phyloP scores from a whole-genome alignment of 1,140 invertebrate species.

The Bombus balteatus region DNA sequence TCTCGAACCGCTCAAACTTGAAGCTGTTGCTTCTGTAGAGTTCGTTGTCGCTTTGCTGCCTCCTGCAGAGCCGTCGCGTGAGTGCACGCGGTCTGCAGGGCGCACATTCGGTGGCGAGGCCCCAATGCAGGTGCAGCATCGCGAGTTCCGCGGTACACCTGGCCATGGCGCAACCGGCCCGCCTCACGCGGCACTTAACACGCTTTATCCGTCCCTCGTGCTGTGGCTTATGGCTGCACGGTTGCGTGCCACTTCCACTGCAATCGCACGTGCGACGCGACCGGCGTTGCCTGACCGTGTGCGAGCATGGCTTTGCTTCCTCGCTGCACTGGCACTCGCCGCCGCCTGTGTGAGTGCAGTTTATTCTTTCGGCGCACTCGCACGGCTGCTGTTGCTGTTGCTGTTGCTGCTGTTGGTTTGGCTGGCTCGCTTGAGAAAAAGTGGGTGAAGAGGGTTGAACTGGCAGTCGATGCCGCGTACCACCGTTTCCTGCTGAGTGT shows the following conservation, averaged over 20 bases:
- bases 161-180: slow-evolving; percentile 79
- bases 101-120: slow-evolving; percentile 78
- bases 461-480: slow-evolving; percentile 59
- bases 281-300: slow-evolving; percentile 73
- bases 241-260: slow-evolving; percentile 64
- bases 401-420: slow-evolving; percentile 49
- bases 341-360: slow-evolving; percentile 61
- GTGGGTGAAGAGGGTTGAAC: slow-evolving; percentile 51
- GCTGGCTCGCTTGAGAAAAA: slow-evolving; percentile 35
- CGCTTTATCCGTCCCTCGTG: slow-evolving; percentile 78
- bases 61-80: slow-evolving; percentile 87
- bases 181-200: slow-evolving; percentile 78
- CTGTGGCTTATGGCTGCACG: slow-evolving; percentile 73
- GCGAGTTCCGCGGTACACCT: slow-evolving; percentile 79
- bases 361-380: slow-evolving; percentile 68
- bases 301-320: slow-evolving; percentile 74
- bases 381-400: slow-evolving; percentile 58
- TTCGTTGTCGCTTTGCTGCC: slow-evolving; percentile 89
- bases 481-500: slow-evolving; percentile 49
- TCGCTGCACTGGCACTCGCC: slow-evolving; percentile 74
- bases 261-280: slow-evolving; percentile 74
- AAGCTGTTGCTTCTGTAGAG: slow-evolving; percentile 92
- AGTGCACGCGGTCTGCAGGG: slow-evolving; percentile 81
- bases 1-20: slow-evolving; percentile 91
- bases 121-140: slow-evolving; percentile 80